Base-by-base conservation (phyloP, 2,113 vertebrate species). In the Picathartes gymnocephalus region DNA sequence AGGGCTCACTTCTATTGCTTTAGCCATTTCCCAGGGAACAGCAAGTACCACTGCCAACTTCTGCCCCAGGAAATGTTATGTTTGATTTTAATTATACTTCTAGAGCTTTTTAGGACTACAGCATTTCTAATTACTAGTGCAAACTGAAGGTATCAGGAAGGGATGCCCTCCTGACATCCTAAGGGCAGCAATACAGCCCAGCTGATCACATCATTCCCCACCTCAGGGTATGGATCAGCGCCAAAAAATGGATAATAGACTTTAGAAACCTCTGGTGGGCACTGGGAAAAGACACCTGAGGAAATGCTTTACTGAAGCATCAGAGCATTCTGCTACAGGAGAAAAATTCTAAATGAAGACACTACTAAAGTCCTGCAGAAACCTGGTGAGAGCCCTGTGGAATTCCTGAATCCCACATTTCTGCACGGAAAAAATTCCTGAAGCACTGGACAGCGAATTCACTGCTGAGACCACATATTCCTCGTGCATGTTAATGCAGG, bases 81-180 rank as follows among this genome's bases (percentile, higher is more conserved):
- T 85, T 96, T 88, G 57, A 91, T 94, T 97, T 88, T 81, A 94
- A 92, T 91, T 92, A 78, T 31, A 71, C 60, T 95, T 73, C 77
- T 74, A 72, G 54, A 87, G n/a, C 48, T 62, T 68, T 82, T 78
- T 39, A 86, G 51, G 54, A 73, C n/a, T 13, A 54, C 44, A 54
- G 37, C 42, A n/a, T 71, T 86, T 86, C 44, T 91, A 87, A 92
- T 96, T 82, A 92, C 31, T 47, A 79, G 53, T 74, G 56, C 77
- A 88, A 91, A 92, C 74, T 42, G 68, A 82, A 88, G 33, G 51
- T 23, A 62, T 47, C 15, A 20, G 62, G 62, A 73, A 73, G 39
- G 47, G 93, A 86, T 82, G 81, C 22, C 42, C 56, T 40, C 50
- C 20, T 80, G 44, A 89, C 58, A 82, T 53, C 45, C 21, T 65